phyloP scores from a whole-genome alignment of 2,888 invertebrate genomes.

The Pediacus dermestoides region DNA sequence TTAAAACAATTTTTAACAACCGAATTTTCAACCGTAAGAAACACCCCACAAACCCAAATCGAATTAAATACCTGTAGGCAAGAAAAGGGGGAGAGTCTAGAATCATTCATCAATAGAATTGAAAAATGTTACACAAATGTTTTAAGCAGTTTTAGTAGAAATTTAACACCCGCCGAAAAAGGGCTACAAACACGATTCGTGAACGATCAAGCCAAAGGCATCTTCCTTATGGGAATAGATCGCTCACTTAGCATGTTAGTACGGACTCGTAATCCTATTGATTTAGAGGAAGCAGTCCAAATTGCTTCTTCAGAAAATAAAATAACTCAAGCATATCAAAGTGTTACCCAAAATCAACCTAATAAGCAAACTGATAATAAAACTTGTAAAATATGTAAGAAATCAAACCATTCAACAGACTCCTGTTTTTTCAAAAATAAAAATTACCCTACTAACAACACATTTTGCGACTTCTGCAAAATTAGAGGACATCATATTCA shows the following conservation, averaged over 20 bases:
- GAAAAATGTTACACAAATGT: conserved; percentile 1
- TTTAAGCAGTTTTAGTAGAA: background rate
- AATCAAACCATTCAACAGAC: background rate
- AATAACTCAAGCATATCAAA: background rate
- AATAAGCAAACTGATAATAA: too few relatives aligned
- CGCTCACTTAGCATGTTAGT: background rate
- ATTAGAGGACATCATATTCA: background rate
- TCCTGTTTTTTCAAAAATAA: background rate
- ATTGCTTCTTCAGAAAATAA: background rate
- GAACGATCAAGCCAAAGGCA: background rate
- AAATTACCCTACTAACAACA: too few relatives aligned
- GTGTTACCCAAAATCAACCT: too few relatives aligned
- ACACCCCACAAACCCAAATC: background rate
- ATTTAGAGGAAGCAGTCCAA: background rate
- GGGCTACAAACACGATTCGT: background rate
- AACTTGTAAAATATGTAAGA: background rate
- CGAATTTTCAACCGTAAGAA: background rate
- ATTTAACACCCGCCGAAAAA: background rate
- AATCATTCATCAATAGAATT: conserved; percentile 2
- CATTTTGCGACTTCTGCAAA: conserved; percentile 1
- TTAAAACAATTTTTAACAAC: background rate
- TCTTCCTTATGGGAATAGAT: background rate
- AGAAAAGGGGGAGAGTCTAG: background rate
- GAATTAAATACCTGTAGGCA: conserved; percentile 1
- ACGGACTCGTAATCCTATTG: background rate